Base-by-base conservation (phyloP, 2,113 vertebrate species). In the Prochilodus magdalenae region DNA sequence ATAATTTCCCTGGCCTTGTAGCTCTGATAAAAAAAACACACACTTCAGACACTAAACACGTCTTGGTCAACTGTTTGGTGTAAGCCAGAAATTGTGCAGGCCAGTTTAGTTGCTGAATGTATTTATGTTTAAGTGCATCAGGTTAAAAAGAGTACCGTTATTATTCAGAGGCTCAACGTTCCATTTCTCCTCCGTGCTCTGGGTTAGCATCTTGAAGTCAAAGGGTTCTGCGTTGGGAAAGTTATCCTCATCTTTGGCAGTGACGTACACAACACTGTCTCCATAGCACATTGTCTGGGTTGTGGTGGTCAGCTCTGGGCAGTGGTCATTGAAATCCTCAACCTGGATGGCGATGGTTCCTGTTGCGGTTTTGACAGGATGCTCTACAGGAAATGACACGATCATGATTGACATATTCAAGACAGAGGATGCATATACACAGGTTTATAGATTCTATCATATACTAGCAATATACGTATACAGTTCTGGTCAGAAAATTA, bases 171-270 rank as follows among this genome's bases (percentile, higher is more conserved):
- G 89, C 60, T 92, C 91, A 75, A 97, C 91, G 16, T 63, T 92
- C 97, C 97, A 98, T 0, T 92, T 77, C 67, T 92, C 84, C 7
- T 91, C 73, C 14, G 72, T 93, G 2, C 82, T 89, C 7, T 76
- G 59, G 11, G 92, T 84, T 60, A 95, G 40, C 59, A 99, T 26
- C 0, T 26, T 87, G 83, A 96, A 98, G 0, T 87, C 91, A 89
- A 98, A 96, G 0, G 98, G 98, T 8, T 82, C 89, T 14, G 94
- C 92, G 71, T 98, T 93, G 15, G 93, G 96, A 82, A 88, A 89
- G 0, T 86, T 62, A 14, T 99, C 98, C 62, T 66, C 11, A 73
- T 99, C 98, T 10, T 2, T 2, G 0, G 96, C 97, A 0, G 95
- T 96, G 84, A 94, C 88, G 2, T 94, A 92, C 84, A 99, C 76